Conservation (phyloP, 2,888 invertebrate genomes). For the Plebejus argus region DNA sequence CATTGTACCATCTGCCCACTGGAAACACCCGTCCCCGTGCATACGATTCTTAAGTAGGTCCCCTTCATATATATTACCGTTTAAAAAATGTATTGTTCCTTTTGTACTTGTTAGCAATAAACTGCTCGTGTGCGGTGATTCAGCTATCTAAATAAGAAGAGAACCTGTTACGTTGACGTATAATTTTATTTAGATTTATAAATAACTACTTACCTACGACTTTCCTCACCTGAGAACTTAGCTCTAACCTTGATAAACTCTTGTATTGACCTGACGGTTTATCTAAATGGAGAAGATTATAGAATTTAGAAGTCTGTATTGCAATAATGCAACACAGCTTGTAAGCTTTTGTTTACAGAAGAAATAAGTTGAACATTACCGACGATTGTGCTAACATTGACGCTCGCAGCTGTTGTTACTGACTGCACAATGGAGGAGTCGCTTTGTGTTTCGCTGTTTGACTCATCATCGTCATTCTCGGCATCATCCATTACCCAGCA, state of each 20-base stretch:
- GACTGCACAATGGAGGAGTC: not conserved
- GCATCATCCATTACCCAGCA: constrained; percentile 61
- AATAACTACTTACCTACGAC: no score
- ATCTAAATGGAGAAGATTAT: not conserved
- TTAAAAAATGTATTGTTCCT: constrained; percentile 76
- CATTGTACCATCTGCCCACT: constrained; percentile 80
- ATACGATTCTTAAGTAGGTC: constrained; percentile 76
- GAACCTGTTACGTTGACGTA: not conserved
- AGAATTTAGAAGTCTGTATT: not conserved
- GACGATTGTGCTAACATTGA: not conserved
- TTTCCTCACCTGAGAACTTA: not conserved
- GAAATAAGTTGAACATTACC: not conserved
- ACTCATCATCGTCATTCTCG: constrained; percentile 43
- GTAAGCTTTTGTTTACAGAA: no score
- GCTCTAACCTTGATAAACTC: not conserved
- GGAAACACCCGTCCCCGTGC: constrained; percentile 80
- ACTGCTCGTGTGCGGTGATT: constrained; percentile 50
- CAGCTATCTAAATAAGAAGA: constrained; percentile 38
- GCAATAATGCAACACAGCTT: no score
- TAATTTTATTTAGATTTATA: not conserved
- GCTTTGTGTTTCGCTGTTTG: not conserved
- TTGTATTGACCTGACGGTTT: not conserved
- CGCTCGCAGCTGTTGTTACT: not conserved
- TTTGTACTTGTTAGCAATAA: constrained; percentile 68
- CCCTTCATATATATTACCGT: constrained; percentile 81